phyloP scores from a whole-genome alignment of 2,797 vertebrate species.

The Macropodus opercularis region DNA sequence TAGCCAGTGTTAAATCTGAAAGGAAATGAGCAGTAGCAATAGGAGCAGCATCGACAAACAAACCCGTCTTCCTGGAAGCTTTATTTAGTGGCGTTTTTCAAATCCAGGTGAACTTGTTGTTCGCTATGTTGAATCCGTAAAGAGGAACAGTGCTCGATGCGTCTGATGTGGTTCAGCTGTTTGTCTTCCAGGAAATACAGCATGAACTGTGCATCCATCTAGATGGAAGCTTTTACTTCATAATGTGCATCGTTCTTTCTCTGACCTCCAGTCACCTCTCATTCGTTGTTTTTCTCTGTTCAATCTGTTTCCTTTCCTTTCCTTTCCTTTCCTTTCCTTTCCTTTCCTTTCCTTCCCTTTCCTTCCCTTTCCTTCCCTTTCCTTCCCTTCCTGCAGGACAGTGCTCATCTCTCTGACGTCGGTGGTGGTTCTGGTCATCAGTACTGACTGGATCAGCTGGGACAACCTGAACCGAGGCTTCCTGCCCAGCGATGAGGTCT shows the following conservation, averaged over 20 bases:
- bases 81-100: slow-evolving; percentile 52
- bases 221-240: slow-evolving; percentile 11
- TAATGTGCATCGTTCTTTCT: slow-evolving; percentile 12
- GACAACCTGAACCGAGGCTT: slow-evolving; percentile 97
- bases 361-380: slow-evolving; percentile 6
- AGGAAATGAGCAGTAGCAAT: slow-evolving; percentile 39
- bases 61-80: slow-evolving; percentile 43
- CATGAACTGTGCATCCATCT: not conserved
- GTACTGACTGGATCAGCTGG: slow-evolving; percentile 99
- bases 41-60: slow-evolving; percentile 10
- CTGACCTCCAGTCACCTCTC: not conserved
- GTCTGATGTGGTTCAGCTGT: slow-evolving; percentile 19
- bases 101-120: slow-evolving; percentile 39
- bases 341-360: not conserved
- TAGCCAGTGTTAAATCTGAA: slow-evolving; percentile 44
- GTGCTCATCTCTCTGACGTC: slow-evolving; percentile 95
- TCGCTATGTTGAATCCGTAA: slow-evolving; percentile 28
- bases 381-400: slow-evolving; percentile 89
- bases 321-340: not conserved
- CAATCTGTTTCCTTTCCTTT: not conserved
- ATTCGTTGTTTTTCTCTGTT: not conserved
- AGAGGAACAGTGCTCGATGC: slow-evolving; percentile 22
- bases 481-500: slow-evolving; percentile 97
- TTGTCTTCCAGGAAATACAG: slow-evolving; percentile 27
- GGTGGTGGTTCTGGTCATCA: slow-evolving; percentile 95